These are phyloP conservation scores for Rhorus exstirpatorius DNA, from an alignment of 2,888 invertebrate genomes.

Conservation along the genomic window DNA sequence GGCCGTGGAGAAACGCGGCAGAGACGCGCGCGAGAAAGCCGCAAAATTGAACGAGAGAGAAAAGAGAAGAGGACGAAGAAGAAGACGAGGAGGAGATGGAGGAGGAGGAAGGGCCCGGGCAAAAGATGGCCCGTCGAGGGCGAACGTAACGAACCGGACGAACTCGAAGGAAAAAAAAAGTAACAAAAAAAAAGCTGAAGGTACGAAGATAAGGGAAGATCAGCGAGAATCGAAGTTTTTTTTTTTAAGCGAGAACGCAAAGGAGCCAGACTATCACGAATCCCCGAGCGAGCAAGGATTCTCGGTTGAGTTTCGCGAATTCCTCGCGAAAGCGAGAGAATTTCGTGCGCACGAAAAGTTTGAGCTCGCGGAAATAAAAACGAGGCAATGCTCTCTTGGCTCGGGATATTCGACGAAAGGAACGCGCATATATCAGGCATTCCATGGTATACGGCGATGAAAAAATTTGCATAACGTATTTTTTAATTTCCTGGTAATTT, in stretches of 20 bases:
- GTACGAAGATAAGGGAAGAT: constrained; percentile 14
- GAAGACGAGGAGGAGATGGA: constrained; percentile 26
- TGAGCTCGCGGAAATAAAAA: constrained; percentile 23
- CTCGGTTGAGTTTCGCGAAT: constrained; percentile 36
- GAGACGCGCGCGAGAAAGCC: constrained; percentile 64
- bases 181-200: constrained; percentile 22
- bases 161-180: constrained; percentile 33
- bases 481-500: no score
- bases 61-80: constrained; percentile 40
- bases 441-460: no score
- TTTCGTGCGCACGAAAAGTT: constrained; percentile 34
- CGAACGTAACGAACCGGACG: constrained; percentile 61
- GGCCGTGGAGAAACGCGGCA: constrained; percentile 65
- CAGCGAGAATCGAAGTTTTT: constrained; percentile 20
- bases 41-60: constrained; percentile 54
- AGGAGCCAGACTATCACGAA: constrained; percentile 33
- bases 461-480: no score
- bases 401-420: not conserved
- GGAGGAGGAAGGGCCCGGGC: constrained; percentile 50
- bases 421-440: no score
- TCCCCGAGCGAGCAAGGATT: not conserved
- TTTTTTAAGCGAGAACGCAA: constrained; percentile 17
- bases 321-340: constrained; percentile 15
- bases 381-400: constrained; percentile 16
- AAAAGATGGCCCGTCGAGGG: constrained; percentile 53